phyloP scores from a whole-genome alignment of 2,113 vertebrate genomes.

The Mastomys natalensis region DNA sequence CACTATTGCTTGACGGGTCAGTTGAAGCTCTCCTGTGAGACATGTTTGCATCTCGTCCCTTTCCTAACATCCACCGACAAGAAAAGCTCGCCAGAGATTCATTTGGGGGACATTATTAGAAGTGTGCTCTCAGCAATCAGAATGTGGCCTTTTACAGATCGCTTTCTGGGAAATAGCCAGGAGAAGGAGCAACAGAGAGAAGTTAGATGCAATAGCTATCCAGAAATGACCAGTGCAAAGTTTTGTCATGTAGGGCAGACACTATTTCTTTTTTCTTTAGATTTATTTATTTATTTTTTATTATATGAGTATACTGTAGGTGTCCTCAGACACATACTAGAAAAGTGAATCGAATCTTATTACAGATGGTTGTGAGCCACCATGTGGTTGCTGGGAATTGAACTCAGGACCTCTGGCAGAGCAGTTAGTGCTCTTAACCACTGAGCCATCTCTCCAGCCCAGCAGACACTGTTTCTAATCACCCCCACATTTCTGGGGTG shows the following conservation, averaged over 20 bases:
- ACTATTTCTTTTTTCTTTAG: too few species aligned
- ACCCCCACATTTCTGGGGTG: neutral
- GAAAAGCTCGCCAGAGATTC: conserved; percentile 70
- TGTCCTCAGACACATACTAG: too few species aligned
- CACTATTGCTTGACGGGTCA: neutral
- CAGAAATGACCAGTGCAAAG: neutral
- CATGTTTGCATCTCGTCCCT: conserved; percentile 70
- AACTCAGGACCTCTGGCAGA: too few species aligned
- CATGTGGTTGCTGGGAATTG: too few species aligned
- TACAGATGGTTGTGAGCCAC: too few species aligned
- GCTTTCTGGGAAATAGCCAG: conserved; percentile 67
- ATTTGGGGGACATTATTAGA: conserved; percentile 73
- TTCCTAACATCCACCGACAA: conserved; percentile 75
- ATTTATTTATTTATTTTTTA: too few species aligned
- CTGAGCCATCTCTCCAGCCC: too few species aligned
- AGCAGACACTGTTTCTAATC: neutral
- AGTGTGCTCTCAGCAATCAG: conserved; percentile 64
- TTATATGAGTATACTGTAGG: too few species aligned
- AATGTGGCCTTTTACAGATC: conserved; percentile 66
- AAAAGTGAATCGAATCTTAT: too few species aligned
- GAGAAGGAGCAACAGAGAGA: neutral
- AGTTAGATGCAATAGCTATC: neutral
- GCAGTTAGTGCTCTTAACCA: too few species aligned
- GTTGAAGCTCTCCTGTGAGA: conserved; percentile 65
- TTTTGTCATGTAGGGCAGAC: neutral